These are phyloP conservation scores for Centropristis striata DNA, from an alignment of 2,113 vertebrate genomes.

Conservation along the genomic window DNA sequence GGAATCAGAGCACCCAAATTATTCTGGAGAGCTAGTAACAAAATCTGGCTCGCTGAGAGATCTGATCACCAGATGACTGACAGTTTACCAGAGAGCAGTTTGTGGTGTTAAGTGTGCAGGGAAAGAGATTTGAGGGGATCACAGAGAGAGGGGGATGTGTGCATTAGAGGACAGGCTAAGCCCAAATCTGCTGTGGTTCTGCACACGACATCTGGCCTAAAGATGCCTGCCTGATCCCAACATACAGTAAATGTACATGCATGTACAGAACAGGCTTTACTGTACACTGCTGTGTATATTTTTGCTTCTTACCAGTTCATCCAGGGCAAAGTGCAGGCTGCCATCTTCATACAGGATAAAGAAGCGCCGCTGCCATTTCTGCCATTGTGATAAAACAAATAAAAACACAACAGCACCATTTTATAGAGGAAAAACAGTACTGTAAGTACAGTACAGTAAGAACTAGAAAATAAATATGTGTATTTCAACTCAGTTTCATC, in stretches of 20 bases:
- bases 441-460: too few species aligned
- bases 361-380: constrained; percentile 86
- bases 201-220: constrained; percentile 72
- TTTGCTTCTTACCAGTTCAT: constrained; percentile 75
- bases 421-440: not conserved
- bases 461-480: not conserved
- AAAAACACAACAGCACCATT: not conserved
- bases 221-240: constrained; percentile 53
- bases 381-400: not conserved
- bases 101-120: constrained; percentile 19
- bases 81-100: constrained; percentile 15
- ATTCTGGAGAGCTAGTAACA: not conserved
- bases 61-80: not conserved
- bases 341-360: constrained; percentile 83
- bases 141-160: constrained; percentile 46
- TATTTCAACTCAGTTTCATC: not conserved
- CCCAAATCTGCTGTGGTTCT: constrained; percentile 69
- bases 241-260: constrained; percentile 23
- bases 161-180: constrained; percentile 69
- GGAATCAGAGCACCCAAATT: constrained; percentile 1
- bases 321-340: constrained; percentile 81
- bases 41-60: not conserved
- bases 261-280: not conserved
- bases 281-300: not conserved
- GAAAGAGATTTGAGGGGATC: constrained; percentile 58